Conservation (phyloP, 2,113 vertebrate species). For the Galemys pyrenaicus region DNA sequence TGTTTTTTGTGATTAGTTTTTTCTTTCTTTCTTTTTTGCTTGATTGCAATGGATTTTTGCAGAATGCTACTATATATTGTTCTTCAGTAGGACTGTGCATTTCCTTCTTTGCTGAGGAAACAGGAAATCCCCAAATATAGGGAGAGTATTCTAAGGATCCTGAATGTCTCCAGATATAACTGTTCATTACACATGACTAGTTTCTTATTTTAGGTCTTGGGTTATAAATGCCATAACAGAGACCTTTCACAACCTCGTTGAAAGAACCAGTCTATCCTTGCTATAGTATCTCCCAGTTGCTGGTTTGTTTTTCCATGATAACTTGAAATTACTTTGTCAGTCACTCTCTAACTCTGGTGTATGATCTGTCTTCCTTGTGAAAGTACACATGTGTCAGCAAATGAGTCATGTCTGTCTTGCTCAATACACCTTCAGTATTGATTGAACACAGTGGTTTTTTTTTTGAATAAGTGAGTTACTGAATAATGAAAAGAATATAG, state of each 20-base stretch:
- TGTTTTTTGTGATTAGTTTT: background rate
- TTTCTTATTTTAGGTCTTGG: background rate
- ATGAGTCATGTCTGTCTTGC: background rate
- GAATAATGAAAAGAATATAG: background rate
- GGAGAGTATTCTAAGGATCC: background rate
- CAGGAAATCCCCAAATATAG: background rate
- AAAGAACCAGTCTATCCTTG: background rate
- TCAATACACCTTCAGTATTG: background rate
- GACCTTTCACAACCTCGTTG: background rate
- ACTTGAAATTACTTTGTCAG: background rate
- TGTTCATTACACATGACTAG: background rate
- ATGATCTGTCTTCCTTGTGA: background rate
- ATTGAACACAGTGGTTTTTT: background rate
- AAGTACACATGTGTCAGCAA: background rate
- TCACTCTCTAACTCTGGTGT: background rate
- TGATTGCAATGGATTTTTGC: background rate
- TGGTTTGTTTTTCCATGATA: conserved; percentile 30
- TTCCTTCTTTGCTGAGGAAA: background rate
- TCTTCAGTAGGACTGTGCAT: background rate
- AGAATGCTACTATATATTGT: background rate
- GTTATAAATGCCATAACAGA: background rate
- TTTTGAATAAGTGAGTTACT: background rate
- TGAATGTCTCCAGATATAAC: background rate
- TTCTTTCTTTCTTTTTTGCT: conserved; percentile 3
- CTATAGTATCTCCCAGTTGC: background rate